Percentiles rank a stretch among this genome's conserved stretches.
Conservation (phyloP, 1,140 invertebrate genomes). For the Drosophila kanapiae region DNA sequence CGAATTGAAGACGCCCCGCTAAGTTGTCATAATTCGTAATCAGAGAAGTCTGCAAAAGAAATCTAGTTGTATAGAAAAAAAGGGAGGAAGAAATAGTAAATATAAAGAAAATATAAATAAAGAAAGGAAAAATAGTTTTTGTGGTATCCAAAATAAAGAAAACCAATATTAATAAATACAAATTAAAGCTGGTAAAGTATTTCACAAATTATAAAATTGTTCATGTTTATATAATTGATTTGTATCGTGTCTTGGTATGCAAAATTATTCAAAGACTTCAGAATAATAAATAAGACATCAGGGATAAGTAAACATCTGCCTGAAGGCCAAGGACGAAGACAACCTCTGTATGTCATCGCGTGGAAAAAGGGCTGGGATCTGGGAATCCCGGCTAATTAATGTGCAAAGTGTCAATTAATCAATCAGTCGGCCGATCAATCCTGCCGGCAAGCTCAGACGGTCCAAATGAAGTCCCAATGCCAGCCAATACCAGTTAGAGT, state of each 20-base stretch:
- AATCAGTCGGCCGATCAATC: slow-evolving; percentile 77
- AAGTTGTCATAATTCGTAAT: slow-evolving; percentile 75
- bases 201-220: too few relatives aligned
- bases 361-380: slow-evolving; percentile 33
- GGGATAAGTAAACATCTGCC: slow-evolving; percentile 28
- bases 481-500: slow-evolving; percentile 40
- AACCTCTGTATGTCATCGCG: slow-evolving; percentile 37
- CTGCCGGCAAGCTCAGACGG: slow-evolving; percentile 33
- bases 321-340: slow-evolving; percentile 34
- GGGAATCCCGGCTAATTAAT: slow-evolving; percentile 67
- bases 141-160: not conserved
- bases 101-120: not conserved
- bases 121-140: too few relatives aligned
- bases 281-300: not conserved
- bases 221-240: not conserved
- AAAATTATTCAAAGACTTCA: not conserved
- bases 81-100: not conserved
- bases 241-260: not conserved
- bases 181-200: too few relatives aligned
- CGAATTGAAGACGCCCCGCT: slow-evolving; percentile 23
- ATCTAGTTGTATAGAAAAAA: slow-evolving; percentile 1
- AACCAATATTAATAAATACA: not conserved
- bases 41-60: slow-evolving; percentile 28
- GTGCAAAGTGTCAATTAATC: slow-evolving; percentile 83
- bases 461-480: slow-evolving; percentile 51